Base-by-base conservation (phyloP, 2,888 invertebrate species). In the Diplolepis rosae region DNA sequence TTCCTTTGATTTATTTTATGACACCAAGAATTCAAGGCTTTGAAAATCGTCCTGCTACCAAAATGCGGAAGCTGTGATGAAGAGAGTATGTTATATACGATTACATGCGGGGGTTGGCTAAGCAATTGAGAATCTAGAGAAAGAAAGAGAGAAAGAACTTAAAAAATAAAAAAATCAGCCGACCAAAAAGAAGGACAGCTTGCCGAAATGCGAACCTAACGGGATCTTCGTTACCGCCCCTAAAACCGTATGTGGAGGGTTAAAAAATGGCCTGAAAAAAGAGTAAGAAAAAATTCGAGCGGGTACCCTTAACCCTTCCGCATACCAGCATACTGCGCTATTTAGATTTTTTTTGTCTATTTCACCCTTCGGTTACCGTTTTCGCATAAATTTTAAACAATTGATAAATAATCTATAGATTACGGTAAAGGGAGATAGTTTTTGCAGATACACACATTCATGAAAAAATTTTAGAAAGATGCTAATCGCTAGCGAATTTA, bases 51-150 rank as follows among this genome's bases (percentile, higher is more conserved):
- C 68, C 73, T 71, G 70, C 39, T 75, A 73, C 76, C 77, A 73
- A 82, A 81, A 83, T 76, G 79, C 84, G 84, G 84, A 84, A 84
- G 84, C 77, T 72, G 77, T 68, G 77, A 70, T 79, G 72, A 77
- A 75, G 74, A 73, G 73, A 76, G 71, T 68, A 72, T 71, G 75
- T 72, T 72, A 56, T 42, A 75, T 65, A 75, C 66, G 71, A 71
- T 75, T 75, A 77, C 74, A 79, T 28, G 79, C 71, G 77, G 82
- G 79, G 81, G 76, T 73, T 35, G 56, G 11, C 22, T 56, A 13
- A n/a, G 42, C 22, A 56, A 11, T 22, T 56, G 18, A n/a, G 42
- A n/a, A 56, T 45, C 45, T 30, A 22, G 45, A 66, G 39, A 67
- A 32, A 9, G 70, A 71, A 70, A 74, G 70, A 32, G 70, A 75